phyloP scores from a whole-genome alignment of 2,113 vertebrate genomes.

The Rousettus leschenaultii region DNA sequence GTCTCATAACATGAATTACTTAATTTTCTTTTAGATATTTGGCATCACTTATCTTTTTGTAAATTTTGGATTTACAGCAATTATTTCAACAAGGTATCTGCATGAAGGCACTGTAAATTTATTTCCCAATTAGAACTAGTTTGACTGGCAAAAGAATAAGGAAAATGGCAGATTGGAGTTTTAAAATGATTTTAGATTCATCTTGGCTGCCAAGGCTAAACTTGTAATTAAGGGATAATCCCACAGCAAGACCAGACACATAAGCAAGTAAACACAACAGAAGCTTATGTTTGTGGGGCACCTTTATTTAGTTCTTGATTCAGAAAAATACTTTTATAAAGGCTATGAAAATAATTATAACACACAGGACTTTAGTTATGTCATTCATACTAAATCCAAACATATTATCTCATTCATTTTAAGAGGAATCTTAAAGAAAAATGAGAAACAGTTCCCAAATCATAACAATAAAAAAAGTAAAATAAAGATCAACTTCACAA shows the following conservation, averaged over 20 bases:
- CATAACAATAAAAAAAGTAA: not conserved
- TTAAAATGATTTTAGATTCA: conserved; percentile 71
- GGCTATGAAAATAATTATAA: conserved; percentile 50
- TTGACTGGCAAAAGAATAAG: conserved; percentile 48
- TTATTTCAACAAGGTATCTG: conserved; percentile 56
- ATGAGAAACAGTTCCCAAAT: not conserved
- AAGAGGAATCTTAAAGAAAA: not conserved
- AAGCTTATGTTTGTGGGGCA: conserved; percentile 40
- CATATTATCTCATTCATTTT: not conserved
- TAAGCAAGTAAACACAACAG: conserved; percentile 53
- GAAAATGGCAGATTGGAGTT: conserved; percentile 68
- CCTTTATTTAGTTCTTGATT: conserved; percentile 43
- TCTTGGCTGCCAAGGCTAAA: conserved; percentile 72
- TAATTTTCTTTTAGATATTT: conserved; percentile 60
- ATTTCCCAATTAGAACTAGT: conserved; percentile 44
- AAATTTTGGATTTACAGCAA: conserved; percentile 53
- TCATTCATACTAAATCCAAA: conserved; percentile 1
- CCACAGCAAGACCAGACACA: conserved; percentile 52
- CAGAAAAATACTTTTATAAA: conserved; percentile 21
- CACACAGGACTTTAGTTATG: not conserved
- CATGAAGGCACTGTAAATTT: conserved; percentile 49
- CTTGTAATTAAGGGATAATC: conserved; percentile 76
- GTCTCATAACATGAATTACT: conserved; percentile 31
- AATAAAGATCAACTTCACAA: not conserved
- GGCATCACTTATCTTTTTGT: conserved; percentile 28